A percentile compares a stretch with the other conserved stretches of the same genome.
Conservation (phyloP, 2,113 vertebrate genomes). For the Lonchura striata region DNA sequence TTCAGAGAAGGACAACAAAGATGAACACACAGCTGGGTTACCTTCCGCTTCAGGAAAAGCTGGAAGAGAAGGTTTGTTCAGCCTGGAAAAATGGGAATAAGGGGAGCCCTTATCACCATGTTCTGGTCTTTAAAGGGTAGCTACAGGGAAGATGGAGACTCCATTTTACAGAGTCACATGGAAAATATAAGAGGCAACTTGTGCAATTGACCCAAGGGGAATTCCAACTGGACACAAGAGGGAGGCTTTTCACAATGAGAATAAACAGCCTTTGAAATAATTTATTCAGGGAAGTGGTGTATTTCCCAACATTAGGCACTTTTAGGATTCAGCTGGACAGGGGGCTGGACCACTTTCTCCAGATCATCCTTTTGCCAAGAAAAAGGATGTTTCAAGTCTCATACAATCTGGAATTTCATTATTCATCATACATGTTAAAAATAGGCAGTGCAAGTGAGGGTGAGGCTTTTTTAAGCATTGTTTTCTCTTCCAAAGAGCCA, state of each 20-base stretch:
- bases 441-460: not conserved
- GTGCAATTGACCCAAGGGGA: not conserved
- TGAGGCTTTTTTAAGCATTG: rapidly evolving
- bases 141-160: not conserved
- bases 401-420: not conserved
- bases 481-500: not conserved
- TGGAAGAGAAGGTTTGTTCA: not conserved
- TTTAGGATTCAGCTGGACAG: not conserved
- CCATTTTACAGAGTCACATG: not conserved
- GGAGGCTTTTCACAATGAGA: not conserved
- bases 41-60: not conserved
- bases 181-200: rapidly evolving
- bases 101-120: not conserved
- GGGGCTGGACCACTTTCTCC: not conserved
- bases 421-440: not conserved
- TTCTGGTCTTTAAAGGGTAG: not conserved
- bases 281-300: not conserved
- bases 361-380: not conserved
- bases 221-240: not conserved
- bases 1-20: not conserved
- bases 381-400: not conserved
- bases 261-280: not conserved
- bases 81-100: too few relatives aligned
- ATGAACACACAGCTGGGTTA: not conserved
- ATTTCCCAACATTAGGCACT: not conserved